phyloP scores from a whole-genome alignment of 2,888 invertebrate species.

The Schizaphis graminum region DNA sequence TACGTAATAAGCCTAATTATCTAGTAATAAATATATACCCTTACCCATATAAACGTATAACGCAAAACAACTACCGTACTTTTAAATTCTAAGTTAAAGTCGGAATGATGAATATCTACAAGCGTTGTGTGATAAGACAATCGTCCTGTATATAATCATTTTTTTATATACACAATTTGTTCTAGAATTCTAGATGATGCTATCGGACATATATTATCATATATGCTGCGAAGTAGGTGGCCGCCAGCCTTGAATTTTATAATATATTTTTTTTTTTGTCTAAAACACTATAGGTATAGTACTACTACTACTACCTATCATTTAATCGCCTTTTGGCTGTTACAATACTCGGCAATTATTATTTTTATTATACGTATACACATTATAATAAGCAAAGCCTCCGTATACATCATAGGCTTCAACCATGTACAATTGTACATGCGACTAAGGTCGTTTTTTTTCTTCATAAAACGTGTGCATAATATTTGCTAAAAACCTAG shows the following conservation, averaged over 20 bases:
- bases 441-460: conserved; percentile 33
- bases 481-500: background rate
- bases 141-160: background rate
- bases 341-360: conserved; percentile 36
- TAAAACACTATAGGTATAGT: background rate
- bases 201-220: background rate
- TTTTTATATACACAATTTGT: conserved; percentile 8
- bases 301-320: background rate
- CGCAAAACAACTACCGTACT: background rate
- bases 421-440: no score
- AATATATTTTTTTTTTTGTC: background rate
- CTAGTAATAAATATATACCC: background rate
- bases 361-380: background rate
- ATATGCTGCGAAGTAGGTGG: background rate
- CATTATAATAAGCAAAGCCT: background rate
- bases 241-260: conserved; percentile 41
- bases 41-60: background rate
- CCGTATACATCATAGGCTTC: background rate
- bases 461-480: background rate
- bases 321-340: background rate
- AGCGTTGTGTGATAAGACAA: background rate
- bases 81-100: background rate
- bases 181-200: conserved; percentile 42
- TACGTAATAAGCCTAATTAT: no score
- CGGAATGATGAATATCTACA: background rate